These are phyloP conservation scores for Galeruca laticollis DNA, from an alignment of 2,888 invertebrate species.

Conservation along the genomic window DNA sequence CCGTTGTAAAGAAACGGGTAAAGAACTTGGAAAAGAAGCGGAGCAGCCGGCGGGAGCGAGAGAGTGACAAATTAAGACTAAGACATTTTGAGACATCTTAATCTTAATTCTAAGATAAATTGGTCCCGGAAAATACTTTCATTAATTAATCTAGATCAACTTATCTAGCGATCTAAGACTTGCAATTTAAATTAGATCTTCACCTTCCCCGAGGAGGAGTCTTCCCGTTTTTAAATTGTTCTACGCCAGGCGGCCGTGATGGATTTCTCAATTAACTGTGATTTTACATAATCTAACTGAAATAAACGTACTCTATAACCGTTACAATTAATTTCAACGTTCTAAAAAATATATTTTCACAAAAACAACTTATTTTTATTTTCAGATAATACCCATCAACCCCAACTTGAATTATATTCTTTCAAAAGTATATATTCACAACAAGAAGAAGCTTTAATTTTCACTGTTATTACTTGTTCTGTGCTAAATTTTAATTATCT, in stretches of 20 bases:
- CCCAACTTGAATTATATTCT: too few species aligned
- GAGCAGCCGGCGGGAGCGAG: constrained; percentile 31
- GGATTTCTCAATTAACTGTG: constrained; percentile 34
- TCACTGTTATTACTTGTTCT: too few species aligned
- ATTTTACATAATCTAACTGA: neutral
- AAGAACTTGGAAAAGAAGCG: constrained; percentile 39
- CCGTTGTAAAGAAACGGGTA: constrained; percentile 27
- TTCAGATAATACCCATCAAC: too few species aligned
- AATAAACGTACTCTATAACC: neutral
- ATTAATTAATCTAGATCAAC: constrained; percentile 67
- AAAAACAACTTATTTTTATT: too few species aligned
- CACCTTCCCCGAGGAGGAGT: constrained; percentile 40
- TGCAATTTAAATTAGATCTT: constrained; percentile 55
- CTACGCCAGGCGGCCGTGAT: constrained; percentile 18
- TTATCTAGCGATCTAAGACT: constrained; percentile 61
- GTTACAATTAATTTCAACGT: neutral
- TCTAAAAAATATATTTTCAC: too few species aligned
- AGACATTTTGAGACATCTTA: constrained; percentile 66
- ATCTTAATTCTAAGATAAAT: constrained; percentile 68
- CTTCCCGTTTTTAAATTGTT: constrained; percentile 37
- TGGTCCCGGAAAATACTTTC: constrained; percentile 66
- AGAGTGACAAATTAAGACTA: constrained; percentile 66
- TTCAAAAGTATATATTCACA: too few species aligned
- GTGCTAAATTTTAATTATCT: too few species aligned
- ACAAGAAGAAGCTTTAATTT: too few species aligned